Percentiles rank a stretch among this genome's conserved stretches.
Conservation (phyloP, 2,113 vertebrate species). For the Sinocyclocheilus maitianheensis region DNA sequence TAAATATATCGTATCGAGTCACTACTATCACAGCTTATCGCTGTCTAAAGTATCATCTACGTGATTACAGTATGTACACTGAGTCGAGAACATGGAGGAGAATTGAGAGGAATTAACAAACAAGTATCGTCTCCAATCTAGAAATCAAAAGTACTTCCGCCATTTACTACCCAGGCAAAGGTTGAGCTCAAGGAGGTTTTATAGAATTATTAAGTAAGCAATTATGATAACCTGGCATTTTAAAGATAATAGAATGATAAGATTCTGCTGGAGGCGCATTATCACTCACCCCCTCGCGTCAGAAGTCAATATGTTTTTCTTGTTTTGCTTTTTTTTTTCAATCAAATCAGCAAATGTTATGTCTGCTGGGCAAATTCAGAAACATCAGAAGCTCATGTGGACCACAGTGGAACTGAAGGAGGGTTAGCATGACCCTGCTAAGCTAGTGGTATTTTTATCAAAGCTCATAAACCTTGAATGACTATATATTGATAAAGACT, state of each 20-base stretch:
- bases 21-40: conserved; percentile 34
- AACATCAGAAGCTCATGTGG: conserved; percentile 8
- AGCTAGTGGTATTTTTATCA: conserved; percentile 87
- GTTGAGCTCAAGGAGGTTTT: conserved; percentile 69
- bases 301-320: conserved; percentile 64
- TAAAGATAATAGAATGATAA: conserved; percentile 82
- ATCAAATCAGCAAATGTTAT: conserved; percentile 16
- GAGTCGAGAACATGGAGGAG: not conserved
- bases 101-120: conserved; percentile 16
- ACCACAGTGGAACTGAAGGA: conserved; percentile 24
- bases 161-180: conserved; percentile 73
- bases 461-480: conserved; percentile 98
- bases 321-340: conserved; percentile 6
- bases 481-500: conserved; percentile 95
- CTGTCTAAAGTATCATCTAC: not conserved
- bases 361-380: conserved; percentile 27
- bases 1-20: conserved; percentile 5
- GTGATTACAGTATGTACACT: not conserved
- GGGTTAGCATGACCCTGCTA: conserved; percentile 78
- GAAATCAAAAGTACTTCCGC: conserved; percentile 67
- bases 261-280: conserved; percentile 69
- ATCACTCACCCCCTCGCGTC: conserved; percentile 51
- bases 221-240: conserved; percentile 80
- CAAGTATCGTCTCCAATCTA: conserved; percentile 59
- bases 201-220: conserved; percentile 88